phyloP scores from a whole-genome alignment of 2,113 vertebrate genomes.

The Pygoscelis adeliae region DNA sequence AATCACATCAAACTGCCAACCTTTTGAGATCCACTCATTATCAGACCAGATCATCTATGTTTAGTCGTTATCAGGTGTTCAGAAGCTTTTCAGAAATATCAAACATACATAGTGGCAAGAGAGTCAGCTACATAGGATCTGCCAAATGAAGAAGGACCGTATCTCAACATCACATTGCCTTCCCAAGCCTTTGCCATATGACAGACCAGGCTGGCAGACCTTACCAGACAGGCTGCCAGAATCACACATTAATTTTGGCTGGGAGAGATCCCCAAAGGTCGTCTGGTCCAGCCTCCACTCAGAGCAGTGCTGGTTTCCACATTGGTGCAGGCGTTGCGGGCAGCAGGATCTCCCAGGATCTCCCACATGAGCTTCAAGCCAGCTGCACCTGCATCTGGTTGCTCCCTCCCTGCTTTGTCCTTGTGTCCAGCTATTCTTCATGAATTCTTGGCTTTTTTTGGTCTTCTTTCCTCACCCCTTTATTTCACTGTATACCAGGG shows the following conservation, averaged over 20 bases:
- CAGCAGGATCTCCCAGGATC: not conserved
- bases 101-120: not conserved
- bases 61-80: not conserved
- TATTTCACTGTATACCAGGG: not conserved
- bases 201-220: not conserved
- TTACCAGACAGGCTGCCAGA: not conserved
- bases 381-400: not conserved
- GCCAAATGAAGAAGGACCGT: not conserved
- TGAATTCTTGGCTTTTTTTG: not conserved
- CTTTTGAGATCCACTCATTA: not conserved
- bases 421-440: not conserved
- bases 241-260: not conserved
- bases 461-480: not conserved
- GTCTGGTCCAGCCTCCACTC: not conserved
- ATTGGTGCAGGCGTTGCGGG: accelerated
- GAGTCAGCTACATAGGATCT: not conserved
- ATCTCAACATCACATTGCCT: not conserved
- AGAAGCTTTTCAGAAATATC: not conserved
- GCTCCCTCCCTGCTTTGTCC: not conserved
- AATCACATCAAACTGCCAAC: not conserved
- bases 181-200: not conserved
- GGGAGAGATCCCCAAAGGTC: not conserved
- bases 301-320: not conserved
- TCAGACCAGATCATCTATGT: not conserved
- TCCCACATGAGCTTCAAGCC: not conserved